Evolutionary conservation across 2,797 vertebrate genomes (phyloP), one percentile per base, ranked within the genome.

Genomic region (Zalophus californianus): DNA sequence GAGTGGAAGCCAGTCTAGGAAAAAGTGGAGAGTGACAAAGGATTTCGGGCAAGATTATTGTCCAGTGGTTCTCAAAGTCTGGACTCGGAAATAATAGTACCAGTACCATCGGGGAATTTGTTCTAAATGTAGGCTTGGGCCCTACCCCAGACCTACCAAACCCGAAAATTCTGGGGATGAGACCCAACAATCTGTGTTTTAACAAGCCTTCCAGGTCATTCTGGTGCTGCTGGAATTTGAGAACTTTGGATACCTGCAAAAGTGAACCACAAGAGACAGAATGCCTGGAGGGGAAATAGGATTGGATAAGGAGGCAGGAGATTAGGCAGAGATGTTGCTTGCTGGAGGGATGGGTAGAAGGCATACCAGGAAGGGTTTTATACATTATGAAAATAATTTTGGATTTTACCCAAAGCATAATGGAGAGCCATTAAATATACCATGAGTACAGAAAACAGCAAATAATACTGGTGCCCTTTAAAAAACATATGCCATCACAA

Each of bases 261-360:
- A 62, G 56, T 41, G 18, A 94, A 73, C 35, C 11, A 2, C 50
- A 85, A 25, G 0, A 16, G 35, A 48, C 66, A 96, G 54, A 86
- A 70, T 4, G 18, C 23, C 35, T 23, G 27, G 15, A 87, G 58
- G 20, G 3, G 15, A 41, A 60, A n/a, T 8, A 29, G 29, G 27
- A 9, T 4, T 75, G 29, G 50, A 54, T 7, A 14, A 41, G 73
- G 0, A 2, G 12, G 6, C 0, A 0, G 9, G 6, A 2, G n/a
- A 35, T 10, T 8, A 66, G 64, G 12, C 16, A 54, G 35, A 52
- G 15, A 68, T 23, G 6, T 12, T 58, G 38, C 38, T 12, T 54
- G n/a, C n/a, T 44, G 11, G 60, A 87, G 52, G 35, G 82, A 54
- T 13, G 21, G 4, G n/a, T 0, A 73, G 35, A 90, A 64, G 38